These are phyloP conservation scores for Merluccius polli DNA, from an alignment of 2,797 vertebrate species.

Conservation along the genomic window DNA sequence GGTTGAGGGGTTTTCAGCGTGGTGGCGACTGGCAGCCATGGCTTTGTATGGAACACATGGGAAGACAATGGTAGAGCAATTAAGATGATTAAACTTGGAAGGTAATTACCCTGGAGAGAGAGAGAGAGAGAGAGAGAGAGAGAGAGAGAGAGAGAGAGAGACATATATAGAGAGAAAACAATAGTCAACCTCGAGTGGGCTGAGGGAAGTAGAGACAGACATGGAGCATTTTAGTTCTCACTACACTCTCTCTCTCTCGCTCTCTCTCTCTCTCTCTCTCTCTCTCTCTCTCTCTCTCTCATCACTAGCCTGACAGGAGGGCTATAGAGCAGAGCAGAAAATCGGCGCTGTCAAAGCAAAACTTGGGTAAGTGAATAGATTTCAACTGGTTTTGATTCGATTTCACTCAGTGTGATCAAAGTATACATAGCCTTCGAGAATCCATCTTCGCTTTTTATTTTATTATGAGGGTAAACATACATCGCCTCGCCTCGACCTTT, in stretches of 20 bases:
- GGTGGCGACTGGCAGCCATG: slow-evolving; percentile 12
- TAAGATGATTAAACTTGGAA: slow-evolving; percentile 40
- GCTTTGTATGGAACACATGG: background rate
- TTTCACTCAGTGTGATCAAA: background rate
- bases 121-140: slow-evolving; percentile 12
- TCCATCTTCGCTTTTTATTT: too few relatives aligned
- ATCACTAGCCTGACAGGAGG: slow-evolving; percentile 16
- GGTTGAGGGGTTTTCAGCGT: background rate
- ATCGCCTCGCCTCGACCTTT: background rate
- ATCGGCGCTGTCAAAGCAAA: slow-evolving; percentile 23
- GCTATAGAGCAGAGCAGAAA: slow-evolving; percentile 23
- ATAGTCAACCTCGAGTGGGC: too few relatives aligned
- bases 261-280: slow-evolving; percentile 1
- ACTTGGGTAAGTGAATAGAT: slow-evolving; percentile 47
- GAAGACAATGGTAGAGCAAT: slow-evolving; percentile 31
- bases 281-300: background rate
- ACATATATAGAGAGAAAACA: slow-evolving; percentile 10
- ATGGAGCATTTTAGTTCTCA: slow-evolving; percentile 24
- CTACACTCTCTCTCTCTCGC: slow-evolving; percentile 7
- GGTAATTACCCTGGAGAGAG: slow-evolving; percentile 38
- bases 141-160: background rate
- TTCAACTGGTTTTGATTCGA: background rate
- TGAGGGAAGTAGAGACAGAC: background rate
- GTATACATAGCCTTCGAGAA: background rate
- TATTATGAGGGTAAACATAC: background rate